These are phyloP conservation scores for Bombus difficillimus DNA, from an alignment of 1,140 invertebrate species.

Conservation along the genomic window DNA sequence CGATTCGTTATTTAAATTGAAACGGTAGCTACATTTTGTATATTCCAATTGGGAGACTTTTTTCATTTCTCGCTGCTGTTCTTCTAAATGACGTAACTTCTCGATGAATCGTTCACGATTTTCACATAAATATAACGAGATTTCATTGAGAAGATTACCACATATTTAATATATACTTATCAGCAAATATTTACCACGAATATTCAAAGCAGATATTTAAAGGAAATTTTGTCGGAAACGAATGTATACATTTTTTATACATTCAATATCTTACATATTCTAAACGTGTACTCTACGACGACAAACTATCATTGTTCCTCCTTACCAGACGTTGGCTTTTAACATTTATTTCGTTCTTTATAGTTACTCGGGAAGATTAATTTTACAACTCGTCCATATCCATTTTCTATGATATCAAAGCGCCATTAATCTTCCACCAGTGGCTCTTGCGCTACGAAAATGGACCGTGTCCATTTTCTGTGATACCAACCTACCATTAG, in stretches of 20 bases:
- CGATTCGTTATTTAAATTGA: background rate
- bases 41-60: too few relatives aligned
- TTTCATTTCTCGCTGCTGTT: too few relatives aligned
- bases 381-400: background rate
- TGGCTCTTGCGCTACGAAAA: background rate
- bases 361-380: background rate
- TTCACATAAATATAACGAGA: too few relatives aligned
- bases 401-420: background rate
- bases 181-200: too few relatives aligned
- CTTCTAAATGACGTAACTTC: too few relatives aligned
- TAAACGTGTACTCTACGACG: background rate
- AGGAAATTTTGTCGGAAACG: too few relatives aligned
- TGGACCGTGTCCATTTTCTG: slow-evolving; percentile 1
- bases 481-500: background rate
- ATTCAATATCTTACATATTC: background rate
- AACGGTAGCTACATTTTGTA: too few relatives aligned
- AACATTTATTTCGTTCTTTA: background rate
- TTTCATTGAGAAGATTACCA: too few relatives aligned
- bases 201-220: too few relatives aligned
- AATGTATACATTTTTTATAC: background rate
- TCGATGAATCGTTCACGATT: too few relatives aligned
- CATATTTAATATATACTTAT: too few relatives aligned
- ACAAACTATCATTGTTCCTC: background rate
- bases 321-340: background rate
- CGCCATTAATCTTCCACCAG: slow-evolving; percentile 1